phyloP scores from a whole-genome alignment of 2,888 invertebrate genomes.

The Agapetus fuscipes region DNA sequence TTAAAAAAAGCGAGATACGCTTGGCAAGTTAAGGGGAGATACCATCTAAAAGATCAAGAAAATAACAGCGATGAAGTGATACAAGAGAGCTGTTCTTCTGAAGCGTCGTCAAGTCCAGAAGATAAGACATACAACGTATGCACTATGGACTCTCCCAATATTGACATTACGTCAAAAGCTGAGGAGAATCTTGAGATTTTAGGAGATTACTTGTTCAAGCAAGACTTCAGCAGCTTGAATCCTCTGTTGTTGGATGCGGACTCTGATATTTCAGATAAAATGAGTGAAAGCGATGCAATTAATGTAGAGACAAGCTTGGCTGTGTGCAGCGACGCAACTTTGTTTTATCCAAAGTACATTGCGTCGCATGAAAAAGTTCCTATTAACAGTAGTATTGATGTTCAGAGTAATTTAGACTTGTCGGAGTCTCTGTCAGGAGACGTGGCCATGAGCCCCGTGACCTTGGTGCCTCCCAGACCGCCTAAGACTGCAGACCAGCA shows the following conservation, averaged over 20 bases:
- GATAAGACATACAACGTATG: no score
- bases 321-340: neutral
- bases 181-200: slow-evolving; percentile 36
- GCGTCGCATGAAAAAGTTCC: slow-evolving; percentile 9
- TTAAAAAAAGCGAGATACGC: slow-evolving; percentile 56
- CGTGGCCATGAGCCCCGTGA: neutral
- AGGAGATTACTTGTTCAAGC: slow-evolving; percentile 32
- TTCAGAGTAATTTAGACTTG: slow-evolving; percentile 4
- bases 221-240: slow-evolving; percentile 14
- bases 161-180: slow-evolving; percentile 21
- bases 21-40: slow-evolving; percentile 59
- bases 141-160: slow-evolving; percentile 10
- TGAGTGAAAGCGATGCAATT: neutral
- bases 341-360: no score
- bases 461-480: neutral
- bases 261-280: neutral
- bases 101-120: no score
- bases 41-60: slow-evolving; percentile 45
- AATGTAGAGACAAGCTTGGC: neutral
- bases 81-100: slow-evolving; percentile 1
- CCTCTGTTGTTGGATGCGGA: slow-evolving; percentile 4
- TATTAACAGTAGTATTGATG: slow-evolving; percentile 9
- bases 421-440: slow-evolving; percentile 8
- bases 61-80: slow-evolving; percentile 22
- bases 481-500: slow-evolving; percentile 32